Evolutionary conservation across 2,113 vertebrate species (phyloP).

Genomic region (Polypterus senegalus): DNA sequence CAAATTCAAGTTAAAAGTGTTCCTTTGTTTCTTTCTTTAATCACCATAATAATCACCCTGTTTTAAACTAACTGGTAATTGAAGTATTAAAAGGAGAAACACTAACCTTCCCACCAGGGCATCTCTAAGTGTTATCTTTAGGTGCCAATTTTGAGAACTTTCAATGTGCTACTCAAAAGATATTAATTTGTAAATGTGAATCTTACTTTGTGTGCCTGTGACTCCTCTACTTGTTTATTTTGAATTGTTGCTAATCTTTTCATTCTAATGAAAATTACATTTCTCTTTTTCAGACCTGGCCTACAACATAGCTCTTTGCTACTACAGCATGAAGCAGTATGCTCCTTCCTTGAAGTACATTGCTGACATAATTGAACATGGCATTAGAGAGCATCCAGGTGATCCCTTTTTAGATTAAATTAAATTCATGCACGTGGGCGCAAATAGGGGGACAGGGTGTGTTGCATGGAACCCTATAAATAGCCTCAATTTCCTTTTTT

Average conservation of each 20-base stretch:
- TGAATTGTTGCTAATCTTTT: neutral
- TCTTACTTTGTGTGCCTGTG: neutral
- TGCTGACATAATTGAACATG: constrained; percentile 70
- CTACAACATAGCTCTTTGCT: constrained; percentile 82
- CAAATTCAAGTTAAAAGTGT: too few relatives aligned
- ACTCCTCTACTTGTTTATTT: neutral
- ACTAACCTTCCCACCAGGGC: too few relatives aligned
- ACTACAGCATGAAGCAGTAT: constrained; percentile 73
- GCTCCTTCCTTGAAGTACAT: constrained; percentile 66
- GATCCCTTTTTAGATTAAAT: neutral
- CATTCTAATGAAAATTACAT: neutral
- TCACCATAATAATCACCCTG: too few relatives aligned
- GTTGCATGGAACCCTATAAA: too few relatives aligned
- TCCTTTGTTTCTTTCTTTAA: too few relatives aligned
- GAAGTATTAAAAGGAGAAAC: too few relatives aligned
- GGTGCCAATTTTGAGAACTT: too few relatives aligned
- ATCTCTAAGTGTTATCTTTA: too few relatives aligned
- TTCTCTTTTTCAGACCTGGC: constrained; percentile 52
- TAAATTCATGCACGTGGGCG: too few relatives aligned
- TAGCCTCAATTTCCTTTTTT: too few relatives aligned
- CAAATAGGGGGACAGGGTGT: too few relatives aligned
- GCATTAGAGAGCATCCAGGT: constrained; percentile 81
- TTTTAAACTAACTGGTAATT: too few relatives aligned
- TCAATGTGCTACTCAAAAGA: neutral
- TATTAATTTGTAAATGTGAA: neutral